phyloP scores from a whole-genome alignment of 2,888 invertebrate genomes.

The Alentia gelatinosa region DNA sequence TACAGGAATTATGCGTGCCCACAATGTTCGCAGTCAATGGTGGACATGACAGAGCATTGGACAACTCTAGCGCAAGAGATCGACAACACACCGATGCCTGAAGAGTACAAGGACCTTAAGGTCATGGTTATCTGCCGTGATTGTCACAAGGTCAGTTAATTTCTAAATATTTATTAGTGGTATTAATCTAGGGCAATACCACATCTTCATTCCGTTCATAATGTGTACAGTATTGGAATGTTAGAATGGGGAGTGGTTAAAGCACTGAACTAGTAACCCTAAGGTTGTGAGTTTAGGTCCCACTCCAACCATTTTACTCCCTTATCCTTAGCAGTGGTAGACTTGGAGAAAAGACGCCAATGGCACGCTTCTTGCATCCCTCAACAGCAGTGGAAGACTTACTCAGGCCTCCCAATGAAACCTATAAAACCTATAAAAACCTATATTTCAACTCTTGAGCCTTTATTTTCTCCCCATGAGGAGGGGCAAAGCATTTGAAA shows the following conservation, averaged over 20 bases:
- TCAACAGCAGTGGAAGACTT: no score
- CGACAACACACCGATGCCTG: conserved; percentile 90
- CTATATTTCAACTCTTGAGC: no score
- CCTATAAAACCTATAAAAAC: no score
- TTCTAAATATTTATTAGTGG: not conserved
- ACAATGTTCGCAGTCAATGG: conserved; percentile 92
- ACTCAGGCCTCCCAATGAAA: no score
- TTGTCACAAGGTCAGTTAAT: conserved; percentile 88
- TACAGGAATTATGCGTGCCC: conserved; percentile 92
- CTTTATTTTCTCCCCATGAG: no score
- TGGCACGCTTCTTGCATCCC: no score
- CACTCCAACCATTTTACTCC: not conserved
- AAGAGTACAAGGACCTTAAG: conserved; percentile 89
- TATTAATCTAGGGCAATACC: not conserved
- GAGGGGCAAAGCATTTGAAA: no score
- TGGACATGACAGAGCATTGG: conserved; percentile 92
- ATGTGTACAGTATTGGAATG: not conserved
- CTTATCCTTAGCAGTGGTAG: no score
- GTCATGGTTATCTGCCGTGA: conserved; percentile 94
- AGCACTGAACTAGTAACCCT: not conserved
- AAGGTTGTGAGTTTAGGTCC: not conserved
- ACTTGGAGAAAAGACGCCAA: no score
- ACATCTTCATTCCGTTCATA: not conserved
- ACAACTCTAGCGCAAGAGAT: conserved; percentile 91
- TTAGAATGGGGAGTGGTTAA: not conserved